Evolutionary conservation across 2,888 invertebrate genomes (phyloP), one percentile per base, ranked within the genome.

Genomic region (Notodonta dromedarius): DNA sequence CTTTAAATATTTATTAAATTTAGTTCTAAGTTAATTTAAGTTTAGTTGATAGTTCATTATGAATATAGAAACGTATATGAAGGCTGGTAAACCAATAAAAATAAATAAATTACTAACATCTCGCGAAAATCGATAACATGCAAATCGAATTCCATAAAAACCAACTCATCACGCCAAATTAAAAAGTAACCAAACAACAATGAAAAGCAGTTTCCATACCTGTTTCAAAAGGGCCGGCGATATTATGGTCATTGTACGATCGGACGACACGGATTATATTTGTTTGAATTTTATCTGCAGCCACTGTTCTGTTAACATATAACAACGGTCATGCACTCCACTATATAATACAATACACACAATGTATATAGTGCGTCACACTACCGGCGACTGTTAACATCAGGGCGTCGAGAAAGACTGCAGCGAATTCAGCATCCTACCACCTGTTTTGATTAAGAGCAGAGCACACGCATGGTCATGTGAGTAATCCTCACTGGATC

Each of bases 221-320:
- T 90, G 90, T 79, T 89, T 90, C 46, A 89, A 66, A 73, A 90
- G 82, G n/a, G 88, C 87, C 63, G 83, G 73, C 55, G 89, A 82
- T 59, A 89, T 60, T 71, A 82, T 82, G 59, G 66, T 74, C 86
- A 87, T 87, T 63, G 60, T 57, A 57, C 51, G 57, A 24, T 56
- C 14, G 40, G 35, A 61, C 57, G 62, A 56, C 54, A 57, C 58
- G 14, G 60, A 60, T 12, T 50, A 7, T 9, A 50, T 50, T 50
- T 16, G 16, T 3, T 16, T 16, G 14, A 50, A 50, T 24, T 1
- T 50, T n/a, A 50, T 14, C 6, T 50, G n/a, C n/a, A 16, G 11
- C 6, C 50, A 14, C 50, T 16, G 7, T n/a, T 48, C 14, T 48
- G 16, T 11, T 50, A 50, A 9, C 46, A 46, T 11, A 46, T 46